A percentile compares a stretch with the other conserved stretches of the same genome.
phyloP scores from a whole-genome alignment of 2,888 invertebrate genomes.

The Apotomis betuletana region DNA sequence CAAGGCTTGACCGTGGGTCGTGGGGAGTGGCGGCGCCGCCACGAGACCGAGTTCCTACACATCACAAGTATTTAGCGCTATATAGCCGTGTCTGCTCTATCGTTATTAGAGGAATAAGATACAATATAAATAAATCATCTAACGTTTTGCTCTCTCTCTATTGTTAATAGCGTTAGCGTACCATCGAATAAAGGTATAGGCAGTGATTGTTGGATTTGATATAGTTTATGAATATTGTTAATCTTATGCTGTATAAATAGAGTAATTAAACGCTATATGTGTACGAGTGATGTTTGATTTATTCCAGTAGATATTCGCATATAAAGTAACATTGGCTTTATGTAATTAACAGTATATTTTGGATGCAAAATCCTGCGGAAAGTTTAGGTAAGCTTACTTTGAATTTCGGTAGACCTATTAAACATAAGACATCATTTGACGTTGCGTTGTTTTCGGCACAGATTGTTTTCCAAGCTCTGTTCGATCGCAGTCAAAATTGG shows the following conservation, averaged over 20 bases:
- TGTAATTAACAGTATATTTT: conserved; percentile 60
- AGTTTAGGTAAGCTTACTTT: conserved; percentile 75
- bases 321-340: conserved; percentile 57
- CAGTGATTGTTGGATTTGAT: conserved; percentile 84
- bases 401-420: conserved; percentile 55
- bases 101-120: conserved; percentile 60
- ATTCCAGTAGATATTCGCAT: conserved; percentile 66
- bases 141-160: conserved; percentile 76
- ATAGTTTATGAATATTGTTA: conserved; percentile 84
- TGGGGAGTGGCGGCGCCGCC: conserved; percentile 28
- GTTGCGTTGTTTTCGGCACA: conserved; percentile 12
- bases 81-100: conserved; percentile 61
- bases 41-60: conserved; percentile 67
- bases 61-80: conserved; percentile 56
- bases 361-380: conserved; percentile 62
- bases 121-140: conserved; percentile 61
- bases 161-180: conserved; percentile 80
- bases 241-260: conserved; percentile 84
- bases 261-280: conserved; percentile 83
- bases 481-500: conserved; percentile 1
- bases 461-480: conserved; percentile 25
- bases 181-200: conserved; percentile 78
- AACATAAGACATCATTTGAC: conserved; percentile 57
- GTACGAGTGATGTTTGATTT: conserved; percentile 79
- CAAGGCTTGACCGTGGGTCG: conserved; percentile 20